phyloP scores from a whole-genome alignment of 1,140 invertebrate genomes.

The Penaeus vannamei region DNA sequence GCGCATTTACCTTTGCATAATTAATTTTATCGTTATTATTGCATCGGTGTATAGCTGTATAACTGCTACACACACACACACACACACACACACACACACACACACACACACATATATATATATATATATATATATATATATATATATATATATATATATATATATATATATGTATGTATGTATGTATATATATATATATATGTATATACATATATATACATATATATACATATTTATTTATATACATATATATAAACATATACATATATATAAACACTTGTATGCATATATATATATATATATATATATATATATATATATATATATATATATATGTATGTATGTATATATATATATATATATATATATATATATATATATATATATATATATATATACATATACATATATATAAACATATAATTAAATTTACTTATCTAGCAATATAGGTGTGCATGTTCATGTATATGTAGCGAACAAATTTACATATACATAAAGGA shows the following conservation, averaged over 20 bases:
- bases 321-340: constrained; percentile 18
- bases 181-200: constrained; percentile 25
- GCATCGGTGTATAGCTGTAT: too few relatives aligned
- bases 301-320: background rate
- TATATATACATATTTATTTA: constrained; percentile 18
- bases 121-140: constrained; percentile 32
- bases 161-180: constrained; percentile 12
- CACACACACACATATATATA: background rate
- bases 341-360: background rate
- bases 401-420: background rate
- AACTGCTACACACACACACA: too few relatives aligned
- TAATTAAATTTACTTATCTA: background rate
- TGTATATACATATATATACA: constrained; percentile 18
- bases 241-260: background rate
- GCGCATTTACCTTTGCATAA: too few relatives aligned
- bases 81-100: constrained; percentile 33
- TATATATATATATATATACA: background rate
- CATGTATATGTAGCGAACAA: background rate
- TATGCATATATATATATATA: constrained; percentile 27
- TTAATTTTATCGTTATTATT: too few relatives aligned
- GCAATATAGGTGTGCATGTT: background rate
- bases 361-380: background rate
- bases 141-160: constrained; percentile 27
- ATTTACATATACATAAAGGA: background rate
- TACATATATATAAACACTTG: constrained; percentile 2